Evolutionary conservation across 2,888 invertebrate species (phyloP).

Genomic region (Drepanosiphum platanoidis): DNA sequence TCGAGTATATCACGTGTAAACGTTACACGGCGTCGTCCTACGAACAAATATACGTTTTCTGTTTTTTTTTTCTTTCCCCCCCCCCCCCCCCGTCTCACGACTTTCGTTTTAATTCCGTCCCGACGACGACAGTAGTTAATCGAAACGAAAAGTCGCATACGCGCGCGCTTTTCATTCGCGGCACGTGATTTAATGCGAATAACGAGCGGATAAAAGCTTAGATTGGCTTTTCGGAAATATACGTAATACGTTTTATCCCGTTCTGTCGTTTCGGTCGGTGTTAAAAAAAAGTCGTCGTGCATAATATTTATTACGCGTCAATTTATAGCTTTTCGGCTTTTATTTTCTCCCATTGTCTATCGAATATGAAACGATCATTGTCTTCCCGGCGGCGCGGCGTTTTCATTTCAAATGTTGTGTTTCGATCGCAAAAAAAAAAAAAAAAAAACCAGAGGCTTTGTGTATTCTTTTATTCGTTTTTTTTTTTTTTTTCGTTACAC

Average conservation of each 20-base stretch:
- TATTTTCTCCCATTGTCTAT: not conserved
- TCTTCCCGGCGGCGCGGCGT: no score
- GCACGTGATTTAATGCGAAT: slow-evolving; percentile 13
- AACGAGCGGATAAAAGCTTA: slow-evolving; percentile 8
- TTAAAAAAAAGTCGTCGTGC: slow-evolving; percentile 23
- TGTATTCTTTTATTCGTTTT: no score
- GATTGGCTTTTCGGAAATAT: slow-evolving; percentile 22
- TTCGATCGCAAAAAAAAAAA: slow-evolving; percentile 30
- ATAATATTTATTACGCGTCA: slow-evolving; percentile 4
- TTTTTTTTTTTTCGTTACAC: not conserved
- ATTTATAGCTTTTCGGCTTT: slow-evolving; percentile 10
- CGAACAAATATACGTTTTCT: not conserved
- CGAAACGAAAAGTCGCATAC: not conserved
- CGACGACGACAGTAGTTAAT: not conserved
- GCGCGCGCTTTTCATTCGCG: not conserved
- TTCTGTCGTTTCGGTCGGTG: slow-evolving; percentile 29
- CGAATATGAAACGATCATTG: slow-evolving; percentile 32
- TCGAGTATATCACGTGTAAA: no score
- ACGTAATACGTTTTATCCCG: slow-evolving; percentile 19
- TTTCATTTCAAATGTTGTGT: slow-evolving; percentile 20
- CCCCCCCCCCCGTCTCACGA: no score
- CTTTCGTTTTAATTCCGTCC: no score
- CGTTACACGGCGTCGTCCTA: no score
- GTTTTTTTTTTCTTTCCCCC: not conserved
- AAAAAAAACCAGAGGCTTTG: no score